phyloP scores from a whole-genome alignment of 2,888 invertebrate species.

The Synanthedon myopaeformis region DNA sequence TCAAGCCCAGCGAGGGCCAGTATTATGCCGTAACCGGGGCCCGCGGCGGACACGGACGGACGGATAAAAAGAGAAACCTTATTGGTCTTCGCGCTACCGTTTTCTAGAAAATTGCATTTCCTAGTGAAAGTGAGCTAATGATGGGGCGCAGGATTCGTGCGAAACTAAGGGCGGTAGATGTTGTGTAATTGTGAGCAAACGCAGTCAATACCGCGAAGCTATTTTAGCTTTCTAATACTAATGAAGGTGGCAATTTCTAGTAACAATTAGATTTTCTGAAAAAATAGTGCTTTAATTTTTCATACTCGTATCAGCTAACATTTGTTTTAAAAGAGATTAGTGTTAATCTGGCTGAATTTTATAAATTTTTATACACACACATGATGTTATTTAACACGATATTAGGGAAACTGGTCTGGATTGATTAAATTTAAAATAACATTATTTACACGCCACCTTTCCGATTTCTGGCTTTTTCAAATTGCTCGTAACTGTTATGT shows the following conservation, averaged over 20 bases:
- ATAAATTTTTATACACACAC: no score
- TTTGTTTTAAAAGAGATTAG: no score
- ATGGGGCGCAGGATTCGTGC: constrained; percentile 50
- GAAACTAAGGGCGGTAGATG: constrained; percentile 37
- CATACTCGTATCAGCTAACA: no score
- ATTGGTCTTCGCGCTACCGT: constrained; percentile 62
- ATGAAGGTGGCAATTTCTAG: neutral
- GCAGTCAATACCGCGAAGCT: constrained; percentile 14
- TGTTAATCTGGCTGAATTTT: no score
- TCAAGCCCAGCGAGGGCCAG: constrained; percentile 30
- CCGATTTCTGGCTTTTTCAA: no score
- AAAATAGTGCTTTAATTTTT: neutral
- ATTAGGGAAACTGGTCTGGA: no score
- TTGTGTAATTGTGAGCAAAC: constrained; percentile 25
- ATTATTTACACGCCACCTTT: no score
- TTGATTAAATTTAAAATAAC: no score
- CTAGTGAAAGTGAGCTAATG: constrained; percentile 63
- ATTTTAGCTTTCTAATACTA: constrained; percentile 27
- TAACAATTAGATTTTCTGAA: neutral
- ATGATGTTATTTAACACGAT: no score
- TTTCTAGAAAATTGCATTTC: constrained; percentile 69
- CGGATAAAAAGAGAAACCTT: constrained; percentile 59
- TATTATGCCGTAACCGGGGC: constrained; percentile 46
- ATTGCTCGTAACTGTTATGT: no score
- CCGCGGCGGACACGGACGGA: constrained; percentile 31